Conservation (phyloP, 2,888 invertebrate genomes). For the Taphrorychus bicolor region DNA sequence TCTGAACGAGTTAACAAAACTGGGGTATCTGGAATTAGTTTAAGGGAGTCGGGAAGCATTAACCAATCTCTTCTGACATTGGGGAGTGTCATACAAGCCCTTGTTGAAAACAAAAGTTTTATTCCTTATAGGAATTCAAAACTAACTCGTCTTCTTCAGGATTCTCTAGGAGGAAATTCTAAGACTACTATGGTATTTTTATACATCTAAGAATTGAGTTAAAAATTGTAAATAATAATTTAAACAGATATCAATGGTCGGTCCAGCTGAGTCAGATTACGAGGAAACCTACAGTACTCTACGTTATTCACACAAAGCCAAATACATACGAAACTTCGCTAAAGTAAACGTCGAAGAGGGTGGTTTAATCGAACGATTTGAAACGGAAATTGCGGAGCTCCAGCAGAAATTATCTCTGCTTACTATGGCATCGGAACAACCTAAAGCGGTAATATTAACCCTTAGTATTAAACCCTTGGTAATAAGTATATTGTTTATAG, state of each 20-base stretch:
- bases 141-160: slow-evolving; percentile 91
- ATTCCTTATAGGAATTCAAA: slow-evolving; percentile 99
- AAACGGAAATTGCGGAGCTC: slow-evolving; percentile 93
- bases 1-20: slow-evolving; percentile 98
- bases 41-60: slow-evolving; percentile 97
- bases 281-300: slow-evolving; percentile 97
- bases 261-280: slow-evolving; percentile 96
- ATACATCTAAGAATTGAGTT: slow-evolving; percentile 9
- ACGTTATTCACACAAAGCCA: slow-evolving; percentile 96
- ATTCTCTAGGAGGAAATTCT: slow-evolving; percentile 96
- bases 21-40: slow-evolving; percentile 88
- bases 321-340: slow-evolving; percentile 96
- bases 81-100: slow-evolving; percentile 97
- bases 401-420: slow-evolving; percentile 60
- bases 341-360: slow-evolving; percentile 98
- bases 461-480: too few relatives aligned
- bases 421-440: slow-evolving; percentile 48
- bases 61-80: slow-evolving; percentile 96
- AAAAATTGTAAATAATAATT: not conserved
- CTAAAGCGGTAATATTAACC: slow-evolving; percentile 13
- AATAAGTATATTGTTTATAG: slow-evolving; percentile 25
- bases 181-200: slow-evolving; percentile 88
- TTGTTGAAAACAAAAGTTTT: slow-evolving; percentile 97
- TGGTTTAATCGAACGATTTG: slow-evolving; percentile 92
- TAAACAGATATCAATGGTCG: slow-evolving; percentile 89